phyloP scores from a whole-genome alignment of 2,113 vertebrate species.

The Colinus virginianus region DNA sequence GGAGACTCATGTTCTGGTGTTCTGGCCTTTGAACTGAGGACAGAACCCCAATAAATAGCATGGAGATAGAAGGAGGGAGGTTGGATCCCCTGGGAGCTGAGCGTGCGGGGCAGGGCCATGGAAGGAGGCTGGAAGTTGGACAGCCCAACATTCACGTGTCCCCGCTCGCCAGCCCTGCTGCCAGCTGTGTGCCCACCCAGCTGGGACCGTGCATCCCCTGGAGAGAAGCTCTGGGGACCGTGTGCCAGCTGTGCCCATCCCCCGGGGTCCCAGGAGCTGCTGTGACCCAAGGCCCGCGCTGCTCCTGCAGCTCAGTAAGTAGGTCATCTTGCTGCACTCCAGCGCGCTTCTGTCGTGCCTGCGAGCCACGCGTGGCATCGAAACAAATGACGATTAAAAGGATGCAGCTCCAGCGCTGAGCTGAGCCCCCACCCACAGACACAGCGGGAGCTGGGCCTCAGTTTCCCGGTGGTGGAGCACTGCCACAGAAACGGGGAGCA shows the following conservation, averaged over 20 bases:
- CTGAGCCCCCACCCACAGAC: background rate
- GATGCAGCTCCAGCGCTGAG: background rate
- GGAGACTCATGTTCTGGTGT: background rate
- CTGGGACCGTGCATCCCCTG: too few relatives aligned
- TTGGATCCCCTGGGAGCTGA: background rate
- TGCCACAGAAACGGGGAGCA: rapidly evolving
- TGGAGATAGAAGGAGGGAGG: background rate
- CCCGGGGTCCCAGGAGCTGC: background rate
- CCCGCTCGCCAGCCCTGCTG: background rate
- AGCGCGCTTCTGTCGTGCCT: slow-evolving; percentile 43
- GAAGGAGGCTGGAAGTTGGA: background rate
- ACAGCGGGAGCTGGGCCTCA: background rate
- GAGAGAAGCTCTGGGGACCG: background rate
- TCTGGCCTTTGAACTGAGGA: background rate
- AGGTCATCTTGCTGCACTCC: slow-evolving; percentile 64
- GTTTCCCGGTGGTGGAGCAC: background rate
- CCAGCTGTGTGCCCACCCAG: too few relatives aligned
- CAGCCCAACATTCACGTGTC: background rate
- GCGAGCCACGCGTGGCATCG: background rate
- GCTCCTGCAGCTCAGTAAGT: slow-evolving; percentile 46
- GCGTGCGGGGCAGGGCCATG: background rate
- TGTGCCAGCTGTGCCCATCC: background rate
- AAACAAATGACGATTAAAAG: slow-evolving; percentile 48
- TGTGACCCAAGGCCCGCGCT: background rate
- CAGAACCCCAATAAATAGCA: background rate